These are phyloP conservation scores for Phyllopteryx taeniolatus DNA, from an alignment of 2,113 vertebrate species.

Conservation along the genomic window DNA sequence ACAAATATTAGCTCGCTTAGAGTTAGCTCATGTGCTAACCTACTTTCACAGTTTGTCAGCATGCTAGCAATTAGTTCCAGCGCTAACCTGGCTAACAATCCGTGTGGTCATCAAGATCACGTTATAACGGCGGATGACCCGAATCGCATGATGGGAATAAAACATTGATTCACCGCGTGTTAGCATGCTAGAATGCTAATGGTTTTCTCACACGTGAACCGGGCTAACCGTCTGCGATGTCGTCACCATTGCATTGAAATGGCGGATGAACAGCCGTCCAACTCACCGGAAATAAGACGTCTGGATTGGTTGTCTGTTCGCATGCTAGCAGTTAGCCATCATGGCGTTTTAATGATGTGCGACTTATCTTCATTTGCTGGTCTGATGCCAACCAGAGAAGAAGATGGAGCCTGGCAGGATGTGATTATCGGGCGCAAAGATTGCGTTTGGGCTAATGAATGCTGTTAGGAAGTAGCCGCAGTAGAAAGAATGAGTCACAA, in stretches of 20 bases:
- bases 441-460: slow-evolving; percentile 75
- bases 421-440: slow-evolving; percentile 62
- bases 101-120: too few species aligned
- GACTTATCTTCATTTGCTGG: background rate
- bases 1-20: too few species aligned
- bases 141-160: too few species aligned
- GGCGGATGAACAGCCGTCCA: background rate
- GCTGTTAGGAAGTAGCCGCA: slow-evolving; percentile 69
- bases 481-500: slow-evolving; percentile 74
- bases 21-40: too few species aligned
- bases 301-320: background rate
- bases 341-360: background rate
- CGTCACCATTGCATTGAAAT: background rate
- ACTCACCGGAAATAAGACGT: background rate
- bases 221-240: too few species aligned
- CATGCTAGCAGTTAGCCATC: background rate
- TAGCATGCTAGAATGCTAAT: too few species aligned
- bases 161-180: too few species aligned
- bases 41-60: too few species aligned
- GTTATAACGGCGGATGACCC: too few species aligned
- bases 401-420: slow-evolving; percentile 50
- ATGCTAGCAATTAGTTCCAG: background rate
- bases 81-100: background rate
- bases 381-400: slow-evolving; percentile 7
- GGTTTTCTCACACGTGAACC: too few species aligned